Evolutionary conservation across 2,113 vertebrate species (phyloP).

Genomic region (Oryctolagus cuniculus): mOryCun1.1 NC_091441.1:113777501-113778000

Average conservation of each 20-base stretch:
- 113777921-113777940: background rate
- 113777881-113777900: background rate
- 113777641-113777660: background rate
- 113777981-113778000: background rate
- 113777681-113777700: background rate
- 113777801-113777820: background rate
- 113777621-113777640: background rate
- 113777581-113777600: background rate
- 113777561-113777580: background rate
- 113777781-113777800: background rate
- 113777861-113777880: too few relatives aligned
- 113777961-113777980: background rate
- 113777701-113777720: background rate
- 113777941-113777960: rapidly evolving
- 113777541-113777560: background rate
- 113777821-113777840: rapidly evolving
- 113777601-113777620: background rate
- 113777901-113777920: background rate
- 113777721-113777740: rapidly evolving
- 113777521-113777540: background rate
- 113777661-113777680: background rate
- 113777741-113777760: too few relatives aligned
- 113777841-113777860: background rate
- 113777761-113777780: background rate
- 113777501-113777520: background rate